phyloP scores from a whole-genome alignment of 2,888 invertebrate species.

The Agrochola lychnidis region DNA sequence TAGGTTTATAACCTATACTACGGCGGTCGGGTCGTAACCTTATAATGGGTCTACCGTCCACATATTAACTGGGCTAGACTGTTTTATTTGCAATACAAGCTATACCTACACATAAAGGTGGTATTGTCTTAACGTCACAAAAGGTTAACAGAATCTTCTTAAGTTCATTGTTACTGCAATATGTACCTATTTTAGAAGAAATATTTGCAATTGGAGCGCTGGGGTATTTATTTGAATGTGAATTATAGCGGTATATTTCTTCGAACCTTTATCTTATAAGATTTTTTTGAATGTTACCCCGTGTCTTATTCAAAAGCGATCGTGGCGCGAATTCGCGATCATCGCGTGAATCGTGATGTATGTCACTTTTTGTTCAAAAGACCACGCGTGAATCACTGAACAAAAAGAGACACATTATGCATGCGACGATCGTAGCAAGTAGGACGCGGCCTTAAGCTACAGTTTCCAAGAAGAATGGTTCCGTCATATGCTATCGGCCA shows the following conservation, averaged over 20 bases:
- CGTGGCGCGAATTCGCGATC: too few species aligned
- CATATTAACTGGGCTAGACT: constrained; percentile 54
- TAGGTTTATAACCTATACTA: constrained; percentile 31
- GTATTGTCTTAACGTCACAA: constrained; percentile 46
- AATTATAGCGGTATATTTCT: not conserved
- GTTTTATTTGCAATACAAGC: constrained; percentile 59
- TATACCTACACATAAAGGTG: constrained; percentile 39
- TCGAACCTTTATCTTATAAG: too few species aligned
- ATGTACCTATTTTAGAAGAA: constrained; percentile 9
- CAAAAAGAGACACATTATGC: too few species aligned
- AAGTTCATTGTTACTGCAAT: constrained; percentile 50
- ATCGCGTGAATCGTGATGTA: too few species aligned
- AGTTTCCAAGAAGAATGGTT: not conserved
- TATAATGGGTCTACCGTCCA: constrained; percentile 42
- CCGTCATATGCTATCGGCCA: too few species aligned
- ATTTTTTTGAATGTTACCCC: too few species aligned
- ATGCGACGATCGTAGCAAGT: too few species aligned
- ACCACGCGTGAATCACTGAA: too few species aligned
- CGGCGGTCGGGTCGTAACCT: constrained; percentile 46
- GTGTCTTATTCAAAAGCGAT: too few species aligned
- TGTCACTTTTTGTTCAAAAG: too few species aligned
- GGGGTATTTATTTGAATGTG: not conserved
- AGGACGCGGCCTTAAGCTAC: too few species aligned
- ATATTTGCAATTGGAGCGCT: not conserved
- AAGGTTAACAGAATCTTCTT: constrained; percentile 50